phyloP scores from a whole-genome alignment of 2,113 vertebrate genomes.

The Prietella phreatophila region DNA sequence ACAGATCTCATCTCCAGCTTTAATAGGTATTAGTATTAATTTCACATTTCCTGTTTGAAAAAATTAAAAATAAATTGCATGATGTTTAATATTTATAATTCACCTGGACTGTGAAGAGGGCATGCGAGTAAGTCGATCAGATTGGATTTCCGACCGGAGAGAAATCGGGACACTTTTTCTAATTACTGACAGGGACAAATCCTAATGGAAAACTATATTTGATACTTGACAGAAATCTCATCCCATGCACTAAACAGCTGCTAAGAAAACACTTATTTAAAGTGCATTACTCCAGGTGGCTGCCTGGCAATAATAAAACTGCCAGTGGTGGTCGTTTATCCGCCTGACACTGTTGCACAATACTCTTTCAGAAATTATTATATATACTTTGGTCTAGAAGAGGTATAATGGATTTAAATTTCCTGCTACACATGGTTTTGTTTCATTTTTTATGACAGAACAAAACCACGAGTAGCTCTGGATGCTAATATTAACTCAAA shows the following conservation, averaged over 20 bases:
- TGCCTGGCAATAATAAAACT: neutral
- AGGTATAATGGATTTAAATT: neutral
- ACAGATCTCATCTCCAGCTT: neutral
- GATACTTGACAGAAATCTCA: slow-evolving; percentile 1
- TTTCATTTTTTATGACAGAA: no score
- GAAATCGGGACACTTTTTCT: neutral
- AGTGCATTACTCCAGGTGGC: neutral
- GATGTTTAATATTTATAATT: neutral
- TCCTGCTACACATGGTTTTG: neutral
- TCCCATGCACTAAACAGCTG: neutral
- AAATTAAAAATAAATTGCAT: neutral
- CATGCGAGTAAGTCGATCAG: neutral
- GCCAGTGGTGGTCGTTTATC: neutral
- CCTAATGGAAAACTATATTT: neutral
- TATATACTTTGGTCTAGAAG: neutral
- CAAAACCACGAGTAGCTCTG: neutral
- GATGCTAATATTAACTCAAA: neutral
- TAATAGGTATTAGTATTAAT: neutral
- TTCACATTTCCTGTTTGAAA: neutral
- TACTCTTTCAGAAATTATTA: neutral
- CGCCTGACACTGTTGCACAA: neutral
- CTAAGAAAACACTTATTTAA: neutral
- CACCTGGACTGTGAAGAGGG: neutral
- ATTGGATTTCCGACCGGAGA: neutral
- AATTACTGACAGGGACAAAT: neutral